Conservation (phyloP, 2,888 invertebrate genomes). For the Torymus auratus region DNA sequence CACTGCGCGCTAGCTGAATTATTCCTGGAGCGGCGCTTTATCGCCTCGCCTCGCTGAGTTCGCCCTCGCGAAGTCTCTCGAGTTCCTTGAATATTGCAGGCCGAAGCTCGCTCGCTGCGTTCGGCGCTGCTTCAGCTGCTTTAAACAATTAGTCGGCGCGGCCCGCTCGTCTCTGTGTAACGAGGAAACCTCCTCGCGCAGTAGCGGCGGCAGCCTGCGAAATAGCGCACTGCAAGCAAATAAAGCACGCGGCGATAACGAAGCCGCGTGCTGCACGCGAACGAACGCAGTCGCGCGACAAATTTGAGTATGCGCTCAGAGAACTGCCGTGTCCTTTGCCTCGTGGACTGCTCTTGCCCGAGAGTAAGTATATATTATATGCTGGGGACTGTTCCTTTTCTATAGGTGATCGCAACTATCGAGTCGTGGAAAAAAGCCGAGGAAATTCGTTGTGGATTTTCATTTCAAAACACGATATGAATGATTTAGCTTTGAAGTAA, state of each 20-base stretch:
- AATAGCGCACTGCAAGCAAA: not conserved
- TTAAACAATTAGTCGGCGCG: constrained; percentile 31
- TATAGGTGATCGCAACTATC: too few species aligned
- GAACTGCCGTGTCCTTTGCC: too few species aligned
- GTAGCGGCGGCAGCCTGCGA: not conserved
- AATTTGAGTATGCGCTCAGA: not conserved
- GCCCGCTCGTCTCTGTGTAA: not conserved
- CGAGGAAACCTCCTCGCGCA: not conserved
- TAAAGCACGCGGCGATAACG: not conserved
- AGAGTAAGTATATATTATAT: too few species aligned
- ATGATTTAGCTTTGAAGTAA: too few species aligned
- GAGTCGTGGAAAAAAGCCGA: too few species aligned
- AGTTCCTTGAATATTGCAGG: constrained; percentile 40
- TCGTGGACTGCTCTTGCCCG: too few species aligned
- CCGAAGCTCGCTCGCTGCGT: not conserved
- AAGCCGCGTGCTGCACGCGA: constrained; percentile 7
- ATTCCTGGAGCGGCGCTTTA: constrained; percentile 20
- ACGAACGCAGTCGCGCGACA: not conserved
- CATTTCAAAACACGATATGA: too few species aligned
- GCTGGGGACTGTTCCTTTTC: too few species aligned
- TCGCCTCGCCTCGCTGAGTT: constrained; percentile 13
- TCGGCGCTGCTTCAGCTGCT: constrained; percentile 12
- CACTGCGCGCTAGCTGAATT: constrained; percentile 24
- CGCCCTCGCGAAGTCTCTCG: constrained; percentile 30
- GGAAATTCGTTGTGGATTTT: too few species aligned